Evolutionary conservation across 2,797 vertebrate species (phyloP), one percentile per base, ranked within the genome.

Genomic region (Galaxias olidus): DNA sequence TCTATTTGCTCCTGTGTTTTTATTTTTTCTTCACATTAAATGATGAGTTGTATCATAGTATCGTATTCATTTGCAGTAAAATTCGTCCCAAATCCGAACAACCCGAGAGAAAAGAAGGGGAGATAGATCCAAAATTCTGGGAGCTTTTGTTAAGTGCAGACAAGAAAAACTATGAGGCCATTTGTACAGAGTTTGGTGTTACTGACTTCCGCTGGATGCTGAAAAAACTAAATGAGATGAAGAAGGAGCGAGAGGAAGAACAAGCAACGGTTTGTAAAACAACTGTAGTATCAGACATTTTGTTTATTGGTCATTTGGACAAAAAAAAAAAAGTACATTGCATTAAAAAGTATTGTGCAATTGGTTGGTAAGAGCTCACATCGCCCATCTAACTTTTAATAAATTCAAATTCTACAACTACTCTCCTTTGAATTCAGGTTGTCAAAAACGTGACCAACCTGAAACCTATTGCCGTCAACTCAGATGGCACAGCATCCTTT

Each of bases 181-280:
- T 96, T 71, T 97, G 95, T 77, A 0, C 86, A 0, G 91, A 95
- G 74, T 93, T 91, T 4, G 94, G 94, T 61, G 88, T 95, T 61
- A 93, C 87, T 0, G 90, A 96, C 78, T 96, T 94, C 75, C 91
- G 94, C 10, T 93, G 94, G 80, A 94, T 96, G 93, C 89, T 96
- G 47, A 95, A 90, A 61, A 93, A 83, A 77, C 88, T 98, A 52
- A 92, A 91, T 70, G 84, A 93, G 79, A 86, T 95, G 66, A 95
- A 86, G 83, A 89, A 84, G 67, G 90, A 93, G 12, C 71, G 84
- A 5, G 93, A 95, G 45, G 85, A 77, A 71, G 88, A 92, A 64
- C 90, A 94, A 80, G 90, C 85, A 0, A 17, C 84, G 92, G 94
- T 96, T 75, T 79, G 75, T 55, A 30, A 48, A 69, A 47, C 11